phyloP scores from a whole-genome alignment of 2,797 vertebrate species.

The Furcifer pardalis region DNA sequence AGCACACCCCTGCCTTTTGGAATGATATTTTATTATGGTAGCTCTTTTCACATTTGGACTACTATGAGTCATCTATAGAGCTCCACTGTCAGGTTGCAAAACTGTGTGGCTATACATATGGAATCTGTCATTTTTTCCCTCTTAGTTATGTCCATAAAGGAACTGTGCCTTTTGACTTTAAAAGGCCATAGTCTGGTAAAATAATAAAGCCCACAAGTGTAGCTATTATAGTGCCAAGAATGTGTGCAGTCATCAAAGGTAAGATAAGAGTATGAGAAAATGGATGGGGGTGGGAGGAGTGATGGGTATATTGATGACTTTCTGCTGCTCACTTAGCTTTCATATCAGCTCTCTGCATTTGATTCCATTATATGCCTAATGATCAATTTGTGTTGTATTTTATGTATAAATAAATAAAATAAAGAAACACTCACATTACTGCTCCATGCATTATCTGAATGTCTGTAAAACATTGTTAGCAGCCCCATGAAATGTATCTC shows the following conservation, averaged over 20 bases:
- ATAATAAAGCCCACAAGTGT: background rate
- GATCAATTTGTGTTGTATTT: background rate
- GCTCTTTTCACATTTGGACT: background rate
- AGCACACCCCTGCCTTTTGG: too few relatives aligned
- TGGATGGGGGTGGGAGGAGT: background rate
- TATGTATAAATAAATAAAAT: background rate
- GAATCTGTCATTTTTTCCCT: background rate
- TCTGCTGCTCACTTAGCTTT: background rate
- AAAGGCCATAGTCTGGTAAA: background rate
- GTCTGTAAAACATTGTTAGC: background rate
- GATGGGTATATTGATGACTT: background rate
- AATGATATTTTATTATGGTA: background rate
- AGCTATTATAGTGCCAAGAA: background rate
- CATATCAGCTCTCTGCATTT: background rate
- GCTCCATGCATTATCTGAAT: background rate
- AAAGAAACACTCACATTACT: background rate
- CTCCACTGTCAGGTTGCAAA: background rate
- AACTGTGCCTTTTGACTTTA: background rate
- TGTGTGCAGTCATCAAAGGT: background rate
- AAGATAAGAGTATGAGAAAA: background rate
- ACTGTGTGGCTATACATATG: background rate
- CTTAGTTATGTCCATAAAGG: background rate
- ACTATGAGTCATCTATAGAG: background rate
- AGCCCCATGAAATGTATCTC: background rate
- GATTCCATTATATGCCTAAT: background rate